phyloP scores from a whole-genome alignment of 2,797 vertebrate genomes.

The Valencia hispanica region DNA sequence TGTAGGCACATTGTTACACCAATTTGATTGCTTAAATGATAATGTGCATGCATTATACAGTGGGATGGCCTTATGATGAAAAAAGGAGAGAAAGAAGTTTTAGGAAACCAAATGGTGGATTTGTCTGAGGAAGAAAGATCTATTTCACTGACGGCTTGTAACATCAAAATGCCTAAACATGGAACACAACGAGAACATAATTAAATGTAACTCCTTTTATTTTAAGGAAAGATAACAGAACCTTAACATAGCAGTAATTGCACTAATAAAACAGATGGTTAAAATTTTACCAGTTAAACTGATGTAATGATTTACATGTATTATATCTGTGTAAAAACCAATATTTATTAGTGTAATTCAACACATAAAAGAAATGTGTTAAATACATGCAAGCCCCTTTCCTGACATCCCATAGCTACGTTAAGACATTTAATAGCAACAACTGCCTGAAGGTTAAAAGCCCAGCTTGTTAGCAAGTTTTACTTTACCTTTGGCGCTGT shows the following conservation, averaged over 20 bases:
- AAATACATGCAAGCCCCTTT: not conserved
- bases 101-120: not conserved
- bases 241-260: not conserved
- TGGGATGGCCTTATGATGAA: not conserved
- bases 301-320: not conserved
- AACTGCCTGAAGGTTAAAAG: not conserved
- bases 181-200: not conserved
- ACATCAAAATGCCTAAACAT: too few species aligned
- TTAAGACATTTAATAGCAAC: not conserved
- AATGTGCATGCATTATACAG: not conserved
- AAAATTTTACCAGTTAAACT: not conserved
- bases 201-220: not conserved
- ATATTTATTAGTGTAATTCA: not conserved
- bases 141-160: not conserved
- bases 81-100: not conserved
- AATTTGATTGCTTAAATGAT: not conserved
- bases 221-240: not conserved
- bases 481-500: not conserved
- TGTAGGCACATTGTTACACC: not conserved
- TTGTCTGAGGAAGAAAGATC: not conserved
- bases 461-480: not conserved
- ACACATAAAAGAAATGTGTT: too few species aligned
- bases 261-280: not conserved
- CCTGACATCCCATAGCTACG: not conserved
- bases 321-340: not conserved